Percentiles rank a stretch among this genome's conserved stretches.
These are phyloP conservation scores for Arbacia lixula DNA, from an alignment of 53 echinoderm and acorn worm genomes.

Conservation along the genomic window DNA sequence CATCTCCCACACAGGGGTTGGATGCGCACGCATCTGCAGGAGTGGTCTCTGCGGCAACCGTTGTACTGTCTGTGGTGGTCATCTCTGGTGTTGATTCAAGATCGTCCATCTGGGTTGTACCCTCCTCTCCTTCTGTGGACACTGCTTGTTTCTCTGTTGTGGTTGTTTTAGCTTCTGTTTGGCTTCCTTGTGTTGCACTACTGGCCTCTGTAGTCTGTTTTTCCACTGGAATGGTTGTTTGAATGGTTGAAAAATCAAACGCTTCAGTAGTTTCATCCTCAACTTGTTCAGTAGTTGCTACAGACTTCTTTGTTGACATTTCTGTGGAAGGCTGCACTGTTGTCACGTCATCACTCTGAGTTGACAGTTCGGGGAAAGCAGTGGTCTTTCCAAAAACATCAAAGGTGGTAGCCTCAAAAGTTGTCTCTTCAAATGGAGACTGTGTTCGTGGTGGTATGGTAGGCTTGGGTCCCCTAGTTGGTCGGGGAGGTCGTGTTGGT, in stretches of 20 bases:
- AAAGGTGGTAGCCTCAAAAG: background rate
- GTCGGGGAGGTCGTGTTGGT: background rate
- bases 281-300: background rate
- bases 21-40: constrained; percentile 24
- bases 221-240: background rate
- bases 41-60: constrained; percentile 3
- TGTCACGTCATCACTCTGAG: too few relatives aligned
- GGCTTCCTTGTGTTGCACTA: background rate
- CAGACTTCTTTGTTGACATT: too few relatives aligned
- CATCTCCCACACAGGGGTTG: constrained; percentile 11
- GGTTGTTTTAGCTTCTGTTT: background rate
- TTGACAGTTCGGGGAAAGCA: too few relatives aligned
- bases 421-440: constrained; percentile 4
- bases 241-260: background rate
- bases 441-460: constrained; percentile 1
- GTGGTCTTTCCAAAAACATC: background rate
- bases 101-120: background rate
- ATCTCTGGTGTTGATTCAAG: background rate
- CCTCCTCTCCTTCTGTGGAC: background rate
- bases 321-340: too few relatives aligned
- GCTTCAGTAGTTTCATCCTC: background rate
- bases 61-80: background rate
- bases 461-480: background rate
- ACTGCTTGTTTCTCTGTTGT: background rate
- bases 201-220: background rate